Evolutionary conservation across 2,888 invertebrate species (phyloP).

Genomic region (Tiliacea aurago): DNA sequence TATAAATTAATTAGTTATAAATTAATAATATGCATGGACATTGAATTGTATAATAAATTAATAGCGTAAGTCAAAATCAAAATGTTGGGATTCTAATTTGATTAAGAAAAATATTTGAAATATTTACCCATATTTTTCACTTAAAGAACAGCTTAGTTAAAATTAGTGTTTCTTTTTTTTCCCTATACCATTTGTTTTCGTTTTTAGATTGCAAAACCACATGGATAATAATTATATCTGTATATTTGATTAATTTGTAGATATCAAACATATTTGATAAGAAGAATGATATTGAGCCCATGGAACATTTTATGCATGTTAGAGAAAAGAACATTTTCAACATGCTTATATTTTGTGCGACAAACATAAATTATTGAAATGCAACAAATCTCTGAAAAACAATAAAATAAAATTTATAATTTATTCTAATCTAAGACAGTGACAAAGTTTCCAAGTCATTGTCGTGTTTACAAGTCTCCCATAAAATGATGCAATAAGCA

Average conservation of each 20-base stretch:
- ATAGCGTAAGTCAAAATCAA: too few relatives aligned
- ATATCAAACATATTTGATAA: background rate
- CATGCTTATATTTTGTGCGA: background rate
- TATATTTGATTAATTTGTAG: conserved; percentile 5
- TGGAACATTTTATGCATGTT: background rate
- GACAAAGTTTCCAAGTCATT: background rate
- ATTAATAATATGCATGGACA: too few relatives aligned
- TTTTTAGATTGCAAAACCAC: background rate
- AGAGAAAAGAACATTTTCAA: background rate
- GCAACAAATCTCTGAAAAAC: background rate
- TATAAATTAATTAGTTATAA: too few relatives aligned
- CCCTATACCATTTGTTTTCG: background rate
- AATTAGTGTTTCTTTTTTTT: background rate
- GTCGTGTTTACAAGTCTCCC: background rate
- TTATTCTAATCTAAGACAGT: background rate
- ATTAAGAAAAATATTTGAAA: background rate
- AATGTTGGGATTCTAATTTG: background rate
- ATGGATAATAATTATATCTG: background rate
- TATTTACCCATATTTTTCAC: background rate
- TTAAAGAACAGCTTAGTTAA: background rate
- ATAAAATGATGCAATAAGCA: conserved; percentile 18
- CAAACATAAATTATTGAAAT: background rate
- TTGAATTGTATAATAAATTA: too few relatives aligned
- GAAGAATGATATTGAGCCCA: background rate
- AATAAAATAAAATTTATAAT: background rate